These are phyloP conservation scores for Myotis daubentonii DNA, from an alignment of 2,797 vertebrate genomes.

Conservation along the genomic window DNA sequence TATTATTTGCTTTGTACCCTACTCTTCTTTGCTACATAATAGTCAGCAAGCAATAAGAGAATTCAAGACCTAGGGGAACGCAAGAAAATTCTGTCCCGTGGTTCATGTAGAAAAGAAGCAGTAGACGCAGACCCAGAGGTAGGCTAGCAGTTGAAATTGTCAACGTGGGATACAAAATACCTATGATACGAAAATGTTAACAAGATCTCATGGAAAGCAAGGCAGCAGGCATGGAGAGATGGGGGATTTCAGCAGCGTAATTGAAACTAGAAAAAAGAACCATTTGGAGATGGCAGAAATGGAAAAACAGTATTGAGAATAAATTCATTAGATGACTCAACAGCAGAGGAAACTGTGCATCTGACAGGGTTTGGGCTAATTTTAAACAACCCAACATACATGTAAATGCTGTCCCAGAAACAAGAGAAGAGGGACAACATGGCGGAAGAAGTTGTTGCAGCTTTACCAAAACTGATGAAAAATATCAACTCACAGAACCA, in stretches of 20 bases:
- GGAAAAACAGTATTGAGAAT: constrained; percentile 12
- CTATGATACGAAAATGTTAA: not conserved
- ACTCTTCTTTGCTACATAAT: not conserved
- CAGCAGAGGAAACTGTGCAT: not conserved
- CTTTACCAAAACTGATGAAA: not conserved
- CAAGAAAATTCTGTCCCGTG: not conserved
- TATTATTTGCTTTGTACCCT: not conserved
- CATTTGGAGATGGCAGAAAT: constrained; percentile 7
- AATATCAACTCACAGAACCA: not conserved
- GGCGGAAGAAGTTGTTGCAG: not conserved
- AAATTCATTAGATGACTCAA: constrained; percentile 1
- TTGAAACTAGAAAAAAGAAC: not conserved
- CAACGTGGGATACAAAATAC: not conserved
- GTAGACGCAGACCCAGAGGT: not conserved
- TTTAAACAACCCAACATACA: not conserved
- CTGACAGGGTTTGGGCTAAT: not conserved
- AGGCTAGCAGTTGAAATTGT: not conserved
- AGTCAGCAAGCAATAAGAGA: not conserved
- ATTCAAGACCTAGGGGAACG: not conserved
- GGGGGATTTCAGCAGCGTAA: not conserved
- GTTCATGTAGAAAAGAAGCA: not conserved
- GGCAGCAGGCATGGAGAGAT: not conserved
- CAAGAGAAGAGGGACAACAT: not conserved
- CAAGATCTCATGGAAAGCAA: not conserved
- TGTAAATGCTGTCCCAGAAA: constrained; percentile 25